Evolutionary conservation across 2,113 vertebrate genomes (phyloP).

Genomic region (Callionymus lyra): DNA sequence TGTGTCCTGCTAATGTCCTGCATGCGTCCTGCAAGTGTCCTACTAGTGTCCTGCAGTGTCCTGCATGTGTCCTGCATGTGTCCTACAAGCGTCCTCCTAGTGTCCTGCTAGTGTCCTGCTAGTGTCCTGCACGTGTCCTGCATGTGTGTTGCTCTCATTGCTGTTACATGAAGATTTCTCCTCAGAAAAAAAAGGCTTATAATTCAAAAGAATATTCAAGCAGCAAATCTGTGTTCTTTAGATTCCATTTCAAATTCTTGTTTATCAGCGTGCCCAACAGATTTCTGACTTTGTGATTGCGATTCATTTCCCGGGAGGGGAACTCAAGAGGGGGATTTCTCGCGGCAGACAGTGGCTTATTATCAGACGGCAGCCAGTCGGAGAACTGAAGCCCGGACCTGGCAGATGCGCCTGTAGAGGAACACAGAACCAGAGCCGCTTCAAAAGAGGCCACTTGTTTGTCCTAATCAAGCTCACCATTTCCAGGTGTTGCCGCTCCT

Average conservation of each 20-base stretch:
- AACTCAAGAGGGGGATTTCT: constrained; percentile 41
- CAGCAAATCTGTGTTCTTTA: constrained; percentile 22
- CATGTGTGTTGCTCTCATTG: too few relatives aligned
- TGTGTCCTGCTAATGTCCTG: too few relatives aligned
- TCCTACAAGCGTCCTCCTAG: too few relatives aligned
- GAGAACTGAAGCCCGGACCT: constrained; percentile 35
- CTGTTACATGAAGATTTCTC: constrained; percentile 13
- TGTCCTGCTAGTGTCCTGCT: too few relatives aligned
- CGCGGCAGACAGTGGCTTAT: constrained; percentile 28
- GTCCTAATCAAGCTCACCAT: constrained; percentile 3
- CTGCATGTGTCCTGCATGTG: too few relatives aligned
- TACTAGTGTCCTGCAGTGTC: too few relatives aligned
- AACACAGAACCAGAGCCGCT: constrained; percentile 6
- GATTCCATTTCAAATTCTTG: constrained; percentile 23
- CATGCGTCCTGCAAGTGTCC: too few relatives aligned
- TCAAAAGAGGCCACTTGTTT: background rate
- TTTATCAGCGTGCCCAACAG: constrained; percentile 29
- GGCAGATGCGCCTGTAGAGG: constrained; percentile 9
- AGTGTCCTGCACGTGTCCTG: too few relatives aligned
- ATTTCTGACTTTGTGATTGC: constrained; percentile 42
- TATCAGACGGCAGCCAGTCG: constrained; percentile 32
- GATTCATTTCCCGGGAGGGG: constrained; percentile 27
- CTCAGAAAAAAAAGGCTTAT: constrained; percentile 24
- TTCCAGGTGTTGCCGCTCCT: constrained; percentile 25
- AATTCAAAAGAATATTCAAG: constrained; percentile 13